Evolutionary conservation across 2,797 vertebrate species (phyloP).

Genomic region (Agapornis canus): DNA sequence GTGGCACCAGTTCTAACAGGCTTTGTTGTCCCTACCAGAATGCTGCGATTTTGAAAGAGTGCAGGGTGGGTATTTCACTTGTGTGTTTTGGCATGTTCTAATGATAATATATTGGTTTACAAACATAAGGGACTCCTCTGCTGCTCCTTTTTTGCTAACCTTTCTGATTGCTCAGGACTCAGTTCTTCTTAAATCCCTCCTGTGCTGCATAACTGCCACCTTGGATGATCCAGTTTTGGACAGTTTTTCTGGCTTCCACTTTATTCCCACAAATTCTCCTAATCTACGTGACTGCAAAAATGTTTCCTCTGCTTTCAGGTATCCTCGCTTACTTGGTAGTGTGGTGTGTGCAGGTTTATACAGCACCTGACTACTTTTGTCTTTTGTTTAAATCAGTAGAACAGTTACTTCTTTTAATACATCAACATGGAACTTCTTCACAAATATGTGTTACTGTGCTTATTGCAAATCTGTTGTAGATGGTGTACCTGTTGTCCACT

Average conservation of each 20-base stretch:
- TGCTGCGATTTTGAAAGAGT: neutral
- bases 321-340: neutral
- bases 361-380: neutral
- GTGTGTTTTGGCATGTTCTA: neutral
- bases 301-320: slow-evolving; percentile 2
- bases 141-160: neutral
- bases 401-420: neutral
- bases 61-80: neutral
- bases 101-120: neutral
- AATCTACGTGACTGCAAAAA: neutral
- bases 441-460: neutral
- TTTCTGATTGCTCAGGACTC: slow-evolving; percentile 23
- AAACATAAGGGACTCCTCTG: neutral
- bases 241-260: neutral
- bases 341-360: neutral
- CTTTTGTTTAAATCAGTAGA: neutral
- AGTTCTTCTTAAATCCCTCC: neutral
- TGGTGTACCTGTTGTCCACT: neutral
- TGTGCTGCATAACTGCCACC: neutral
- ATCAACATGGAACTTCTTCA: neutral
- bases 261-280: neutral
- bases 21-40: neutral
- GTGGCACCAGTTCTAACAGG: neutral
- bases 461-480: neutral
- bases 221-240: slow-evolving; percentile 3